A percentile compares a stretch with the other conserved stretches of the same genome.
phyloP scores from a whole-genome alignment of 2,888 invertebrate species.

The Falcaria lacertinaria region DNA sequence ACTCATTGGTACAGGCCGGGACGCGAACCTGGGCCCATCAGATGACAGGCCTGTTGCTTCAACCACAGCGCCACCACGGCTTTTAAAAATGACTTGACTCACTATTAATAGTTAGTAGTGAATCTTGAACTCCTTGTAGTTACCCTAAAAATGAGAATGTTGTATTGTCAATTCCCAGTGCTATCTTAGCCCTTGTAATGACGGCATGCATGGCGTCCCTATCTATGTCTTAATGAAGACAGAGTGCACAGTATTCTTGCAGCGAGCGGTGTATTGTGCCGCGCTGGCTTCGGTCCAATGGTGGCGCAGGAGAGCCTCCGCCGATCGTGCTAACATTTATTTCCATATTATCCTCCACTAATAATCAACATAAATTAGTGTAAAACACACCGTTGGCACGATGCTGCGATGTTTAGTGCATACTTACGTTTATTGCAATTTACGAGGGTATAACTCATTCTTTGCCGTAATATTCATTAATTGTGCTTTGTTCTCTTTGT shows the following conservation, averaged over 20 bases:
- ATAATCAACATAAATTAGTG: constrained; percentile 33
- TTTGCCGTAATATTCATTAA: not conserved
- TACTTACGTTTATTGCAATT: not conserved
- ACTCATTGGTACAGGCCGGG: no score
- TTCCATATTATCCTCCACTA: constrained; percentile 32
- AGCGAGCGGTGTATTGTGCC: constrained; percentile 26
- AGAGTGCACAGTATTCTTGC: constrained; percentile 39
- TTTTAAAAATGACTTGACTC: no score
- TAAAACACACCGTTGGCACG: constrained; percentile 25
- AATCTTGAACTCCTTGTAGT: no score
- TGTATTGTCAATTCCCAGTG: no score
- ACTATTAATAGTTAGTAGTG: no score
- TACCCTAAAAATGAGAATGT: no score
- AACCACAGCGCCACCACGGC: no score
- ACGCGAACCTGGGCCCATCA: no score
- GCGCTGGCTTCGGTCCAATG: constrained; percentile 38
- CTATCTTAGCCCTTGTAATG: not conserved
- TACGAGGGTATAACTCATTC: not conserved
- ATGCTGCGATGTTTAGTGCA: constrained; percentile 2
- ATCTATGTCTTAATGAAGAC: constrained; percentile 44
- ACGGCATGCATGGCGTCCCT: constrained; percentile 8
- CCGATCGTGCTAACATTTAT: constrained; percentile 37
- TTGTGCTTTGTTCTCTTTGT: no score
- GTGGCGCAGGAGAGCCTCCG: constrained; percentile 13
- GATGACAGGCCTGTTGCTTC: no score